phyloP scores from a whole-genome alignment of 1,140 invertebrate genomes.

The Caenorhabditis remanei region DNA sequence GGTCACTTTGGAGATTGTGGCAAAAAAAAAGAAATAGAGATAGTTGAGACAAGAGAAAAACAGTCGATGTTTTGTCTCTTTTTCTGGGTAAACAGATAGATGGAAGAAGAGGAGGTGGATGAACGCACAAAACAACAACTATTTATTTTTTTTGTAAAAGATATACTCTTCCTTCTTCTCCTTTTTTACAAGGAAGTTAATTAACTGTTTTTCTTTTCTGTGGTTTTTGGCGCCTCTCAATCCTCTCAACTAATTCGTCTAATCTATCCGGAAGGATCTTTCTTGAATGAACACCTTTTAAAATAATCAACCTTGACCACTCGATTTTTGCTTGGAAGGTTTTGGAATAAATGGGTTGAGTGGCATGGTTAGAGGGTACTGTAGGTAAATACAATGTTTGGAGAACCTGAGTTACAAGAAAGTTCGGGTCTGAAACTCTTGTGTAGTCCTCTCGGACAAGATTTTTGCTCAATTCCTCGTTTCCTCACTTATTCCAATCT shows the following conservation, averaged over 20 bases:
- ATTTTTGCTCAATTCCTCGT: too few relatives aligned
- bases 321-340: background rate
- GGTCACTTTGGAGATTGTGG: slow-evolving; percentile 31
- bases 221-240: too few relatives aligned
- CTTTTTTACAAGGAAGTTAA: slow-evolving; percentile 11
- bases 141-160: background rate
- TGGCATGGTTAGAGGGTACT: background rate
- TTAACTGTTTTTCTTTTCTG: too few relatives aligned
- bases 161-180: background rate
- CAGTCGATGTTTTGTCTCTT: background rate
- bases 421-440: too few relatives aligned
- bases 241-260: background rate
- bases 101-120: background rate
- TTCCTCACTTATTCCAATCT: too few relatives aligned
- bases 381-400: too few relatives aligned
- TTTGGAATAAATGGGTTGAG: background rate
- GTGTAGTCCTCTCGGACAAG: too few relatives aligned
- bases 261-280: background rate
- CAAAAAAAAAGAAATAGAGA: background rate
- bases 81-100: too few relatives aligned
- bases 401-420: too few relatives aligned
- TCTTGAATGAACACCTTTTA: background rate
- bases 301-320: slow-evolving; percentile 24
- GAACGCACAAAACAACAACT: background rate
- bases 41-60: background rate